These are phyloP conservation scores for Phylloscopus collybita DNA, from an alignment of 2,797 vertebrate genomes.

Conservation along the genomic window DNA sequence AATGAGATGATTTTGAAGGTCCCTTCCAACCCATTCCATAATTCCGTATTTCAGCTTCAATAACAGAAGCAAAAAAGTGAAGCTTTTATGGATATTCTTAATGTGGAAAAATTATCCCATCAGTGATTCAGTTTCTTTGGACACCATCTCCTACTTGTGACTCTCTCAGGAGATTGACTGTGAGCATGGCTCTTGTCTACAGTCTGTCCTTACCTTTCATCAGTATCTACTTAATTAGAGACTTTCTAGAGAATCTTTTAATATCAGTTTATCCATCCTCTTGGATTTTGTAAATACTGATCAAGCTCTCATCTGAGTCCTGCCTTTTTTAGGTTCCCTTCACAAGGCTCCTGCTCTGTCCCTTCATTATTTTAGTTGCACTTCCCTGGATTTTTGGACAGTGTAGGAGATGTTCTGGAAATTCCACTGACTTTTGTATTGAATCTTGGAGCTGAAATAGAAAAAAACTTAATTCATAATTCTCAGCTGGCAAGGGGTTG, in stretches of 20 bases:
- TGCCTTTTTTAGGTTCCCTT: background rate
- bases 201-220: background rate
- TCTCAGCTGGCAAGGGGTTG: background rate
- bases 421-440: background rate
- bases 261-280: background rate
- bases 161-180: background rate
- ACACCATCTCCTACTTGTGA: background rate
- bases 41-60: background rate
- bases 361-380: background rate
- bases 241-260: background rate
- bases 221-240: background rate
- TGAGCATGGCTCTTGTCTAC: background rate
- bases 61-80: background rate
- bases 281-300: background rate
- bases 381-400: background rate
- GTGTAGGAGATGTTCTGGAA: background rate
- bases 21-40: background rate
- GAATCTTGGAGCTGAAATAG: background rate
- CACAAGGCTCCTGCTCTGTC: background rate
- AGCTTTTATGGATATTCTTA: background rate
- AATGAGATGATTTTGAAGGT: background rate
- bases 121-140: background rate
- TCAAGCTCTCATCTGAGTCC: rapidly evolving
- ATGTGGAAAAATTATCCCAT: background rate
- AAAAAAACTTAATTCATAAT: background rate